Conservation (phyloP, 37 sponge, comb jelly and placozoan genomes). For the Geodia barretti region DNA sequence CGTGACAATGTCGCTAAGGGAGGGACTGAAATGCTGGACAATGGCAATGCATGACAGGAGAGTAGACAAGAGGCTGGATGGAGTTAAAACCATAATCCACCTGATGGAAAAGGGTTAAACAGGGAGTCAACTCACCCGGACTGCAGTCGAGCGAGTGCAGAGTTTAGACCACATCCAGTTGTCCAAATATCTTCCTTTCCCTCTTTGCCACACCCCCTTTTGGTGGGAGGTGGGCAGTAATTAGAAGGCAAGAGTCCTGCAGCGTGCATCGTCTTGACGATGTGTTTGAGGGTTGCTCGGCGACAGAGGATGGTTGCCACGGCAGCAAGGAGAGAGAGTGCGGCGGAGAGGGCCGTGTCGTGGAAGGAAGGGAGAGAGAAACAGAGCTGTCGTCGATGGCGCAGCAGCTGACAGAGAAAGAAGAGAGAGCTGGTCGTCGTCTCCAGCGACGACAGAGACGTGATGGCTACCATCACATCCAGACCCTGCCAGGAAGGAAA, state of each 20-base stretch:
- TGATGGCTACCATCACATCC: constrained; percentile 38
- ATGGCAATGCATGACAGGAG: not conserved
- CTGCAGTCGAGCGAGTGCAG: constrained; percentile 44
- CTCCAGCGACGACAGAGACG: constrained; percentile 7
- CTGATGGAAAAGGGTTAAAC: not conserved
- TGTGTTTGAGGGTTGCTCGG: constrained; percentile 24
- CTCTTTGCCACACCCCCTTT: not conserved
- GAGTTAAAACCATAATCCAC: no score
- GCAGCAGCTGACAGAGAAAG: constrained; percentile 44
- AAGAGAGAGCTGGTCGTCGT: constrained; percentile 31
- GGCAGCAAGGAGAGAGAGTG: constrained; percentile 8
- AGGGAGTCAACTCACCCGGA: constrained; percentile 30
- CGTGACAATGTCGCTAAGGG: constrained; percentile 4
- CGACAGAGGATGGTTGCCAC: constrained; percentile 39
- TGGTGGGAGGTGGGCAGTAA: constrained; percentile 1
- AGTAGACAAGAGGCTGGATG: not conserved
- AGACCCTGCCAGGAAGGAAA: constrained; percentile 21
- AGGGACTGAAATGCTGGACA: not conserved
- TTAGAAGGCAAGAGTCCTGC: constrained; percentile 27
- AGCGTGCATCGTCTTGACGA: constrained; percentile 60
- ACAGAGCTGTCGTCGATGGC: constrained; percentile 45
- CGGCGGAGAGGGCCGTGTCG: not conserved
- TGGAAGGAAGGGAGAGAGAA: constrained; percentile 50
- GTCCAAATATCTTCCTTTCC: constrained; percentile 49
- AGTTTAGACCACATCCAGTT: constrained; percentile 17